Conservation (phyloP, 2,797 vertebrate genomes). For the Ciconia nigra region DNA sequence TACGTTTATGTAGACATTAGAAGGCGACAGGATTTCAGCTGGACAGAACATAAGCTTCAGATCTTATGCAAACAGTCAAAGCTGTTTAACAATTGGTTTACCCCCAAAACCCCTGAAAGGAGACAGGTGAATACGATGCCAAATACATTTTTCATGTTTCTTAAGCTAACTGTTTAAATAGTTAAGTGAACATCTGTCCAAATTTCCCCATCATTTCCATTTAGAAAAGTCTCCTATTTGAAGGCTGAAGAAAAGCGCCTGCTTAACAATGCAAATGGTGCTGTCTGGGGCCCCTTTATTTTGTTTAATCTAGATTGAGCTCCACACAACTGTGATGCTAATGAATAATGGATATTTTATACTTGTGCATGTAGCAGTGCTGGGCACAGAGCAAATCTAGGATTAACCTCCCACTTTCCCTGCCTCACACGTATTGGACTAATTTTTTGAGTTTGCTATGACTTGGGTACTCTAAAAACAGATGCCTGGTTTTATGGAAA, state of each 20-base stretch:
- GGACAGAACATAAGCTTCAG: slow-evolving; percentile 66
- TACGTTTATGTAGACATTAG: slow-evolving; percentile 51
- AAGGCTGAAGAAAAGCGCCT: slow-evolving; percentile 67
- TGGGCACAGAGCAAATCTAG: slow-evolving; percentile 70
- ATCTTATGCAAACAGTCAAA: slow-evolving; percentile 71
- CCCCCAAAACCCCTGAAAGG: slow-evolving; percentile 40
- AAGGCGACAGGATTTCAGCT: slow-evolving; percentile 59
- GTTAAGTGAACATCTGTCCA: slow-evolving; percentile 78
- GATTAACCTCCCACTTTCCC: slow-evolving; percentile 64
- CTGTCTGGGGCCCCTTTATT: slow-evolving; percentile 75
- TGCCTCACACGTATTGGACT: slow-evolving; percentile 28
- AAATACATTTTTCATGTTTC: slow-evolving; percentile 72
- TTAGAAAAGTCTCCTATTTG: slow-evolving; percentile 60
- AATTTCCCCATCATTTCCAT: slow-evolving; percentile 79
- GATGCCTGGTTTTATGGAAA: background rate
- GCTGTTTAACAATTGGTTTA: slow-evolving; percentile 55
- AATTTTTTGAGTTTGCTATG: slow-evolving; percentile 29
- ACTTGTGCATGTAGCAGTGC: slow-evolving; percentile 59
- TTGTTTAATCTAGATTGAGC: slow-evolving; percentile 79
- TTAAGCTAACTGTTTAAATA: slow-evolving; percentile 80
- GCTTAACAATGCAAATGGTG: slow-evolving; percentile 73
- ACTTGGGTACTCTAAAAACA: slow-evolving; percentile 24
- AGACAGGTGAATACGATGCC: slow-evolving; percentile 60
- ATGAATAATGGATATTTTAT: slow-evolving; percentile 78
- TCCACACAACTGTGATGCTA: slow-evolving; percentile 71